phyloP scores from a whole-genome alignment of 2,113 vertebrate genomes.

The Maylandia zebra region DNA sequence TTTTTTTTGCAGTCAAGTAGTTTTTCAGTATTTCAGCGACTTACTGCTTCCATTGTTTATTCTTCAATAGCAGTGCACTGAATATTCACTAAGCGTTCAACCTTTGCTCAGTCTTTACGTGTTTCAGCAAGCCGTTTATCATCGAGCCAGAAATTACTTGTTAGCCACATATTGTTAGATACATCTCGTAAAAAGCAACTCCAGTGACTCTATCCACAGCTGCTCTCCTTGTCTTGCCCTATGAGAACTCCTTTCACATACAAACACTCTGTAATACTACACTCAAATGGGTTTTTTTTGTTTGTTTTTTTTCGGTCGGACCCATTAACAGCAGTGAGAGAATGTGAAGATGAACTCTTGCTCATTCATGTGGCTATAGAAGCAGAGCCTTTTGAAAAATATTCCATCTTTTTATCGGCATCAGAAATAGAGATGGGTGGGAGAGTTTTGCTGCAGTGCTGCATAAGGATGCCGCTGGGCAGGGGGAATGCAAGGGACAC shows the following conservation, averaged over 20 bases:
- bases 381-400: slow-evolving; percentile 31
- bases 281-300: not conserved
- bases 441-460: slow-evolving; percentile 33
- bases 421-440: slow-evolving; percentile 12
- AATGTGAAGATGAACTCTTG: not conserved
- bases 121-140: not conserved
- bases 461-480: slow-evolving; percentile 22
- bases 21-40: not conserved
- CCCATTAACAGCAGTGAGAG: slow-evolving; percentile 2
- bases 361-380: slow-evolving; percentile 29
- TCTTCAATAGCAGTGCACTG: not conserved
- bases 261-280: not conserved
- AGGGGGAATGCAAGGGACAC: not conserved
- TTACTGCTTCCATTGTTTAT: not conserved
- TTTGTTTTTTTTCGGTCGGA: not conserved
- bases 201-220: not conserved
- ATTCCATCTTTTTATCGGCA: slow-evolving; percentile 34
- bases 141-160: not conserved
- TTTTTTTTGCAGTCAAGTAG: not conserved
- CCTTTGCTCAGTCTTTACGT: not conserved
- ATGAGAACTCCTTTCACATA: not conserved
- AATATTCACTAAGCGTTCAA: not conserved
- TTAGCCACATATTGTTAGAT: not conserved
- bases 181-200: not conserved
- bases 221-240: not conserved